Base-by-base conservation (phyloP, 1,140 invertebrate species). In the Drosophila littoralis region DNA sequence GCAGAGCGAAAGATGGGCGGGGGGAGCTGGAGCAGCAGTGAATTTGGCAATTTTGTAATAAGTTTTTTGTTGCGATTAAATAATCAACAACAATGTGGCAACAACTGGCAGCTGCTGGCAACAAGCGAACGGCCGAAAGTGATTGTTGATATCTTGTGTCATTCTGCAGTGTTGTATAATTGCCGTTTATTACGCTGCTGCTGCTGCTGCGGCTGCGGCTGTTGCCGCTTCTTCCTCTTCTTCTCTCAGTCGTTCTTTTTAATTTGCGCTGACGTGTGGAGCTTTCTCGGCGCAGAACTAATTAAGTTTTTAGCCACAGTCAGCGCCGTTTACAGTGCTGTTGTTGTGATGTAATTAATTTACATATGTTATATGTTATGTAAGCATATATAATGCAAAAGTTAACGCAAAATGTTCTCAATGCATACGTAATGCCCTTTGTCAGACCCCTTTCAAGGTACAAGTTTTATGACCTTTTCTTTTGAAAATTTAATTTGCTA, bases 21-120 rank as follows among this genome's bases (percentile, higher is more conserved):
- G 46, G 60, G 54, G 40, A 6, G 6, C 12, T 1, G 50, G 17
- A 10, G 2, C 7, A 38, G 15, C 48, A 42, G 63, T 40, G 54
- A 73, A 81, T 86, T 86, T 85, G 70, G 82, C 79, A 88, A 86
- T 86, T 86, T 86, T 86, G 82, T 86, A 86, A 86, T 86, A 86
- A 79, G 59, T 86, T 78, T 85, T 58, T 65, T 32, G 75, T 15
- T 38, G 65, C 82, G 83, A 86, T 86, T 86, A 86, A 82, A 82
- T 86, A 86, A 86, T 86, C 82, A 79, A 68, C 83, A 69, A 60
- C 57, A 74, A 66, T 83, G 71, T 83, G 80, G 80, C 81, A 83
- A 82, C 79, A 59, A 64, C 40, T 42, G 40, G 51, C 71, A 61
- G 22, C 22, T 28, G 33, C 72, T 71, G 67, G 59, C 35, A 59